Evolutionary conservation across 2,113 vertebrate species (phyloP).

Genomic region (Apteryx owenii): DNA sequence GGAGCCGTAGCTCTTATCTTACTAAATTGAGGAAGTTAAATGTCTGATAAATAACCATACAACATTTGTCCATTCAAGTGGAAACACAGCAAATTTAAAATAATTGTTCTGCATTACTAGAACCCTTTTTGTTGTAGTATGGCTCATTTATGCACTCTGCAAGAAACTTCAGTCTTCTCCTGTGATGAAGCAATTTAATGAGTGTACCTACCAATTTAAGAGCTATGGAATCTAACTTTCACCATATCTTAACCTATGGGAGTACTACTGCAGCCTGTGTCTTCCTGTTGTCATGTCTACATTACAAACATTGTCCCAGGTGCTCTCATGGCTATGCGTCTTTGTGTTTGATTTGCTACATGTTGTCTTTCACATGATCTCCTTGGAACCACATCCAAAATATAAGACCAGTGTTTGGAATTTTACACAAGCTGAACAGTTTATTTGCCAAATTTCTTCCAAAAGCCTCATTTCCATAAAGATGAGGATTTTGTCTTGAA

Average conservation of each 20-base stretch:
- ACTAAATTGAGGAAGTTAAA: slow-evolving; percentile 15
- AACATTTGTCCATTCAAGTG: neutral
- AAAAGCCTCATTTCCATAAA: neutral
- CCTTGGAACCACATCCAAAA: neutral
- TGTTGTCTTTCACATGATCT: neutral
- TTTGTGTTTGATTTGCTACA: neutral
- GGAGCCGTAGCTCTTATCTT: neutral
- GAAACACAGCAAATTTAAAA: neutral
- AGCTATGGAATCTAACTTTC: neutral
- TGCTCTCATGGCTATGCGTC: neutral
- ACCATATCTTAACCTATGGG: neutral
- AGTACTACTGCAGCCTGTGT: neutral
- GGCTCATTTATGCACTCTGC: neutral
- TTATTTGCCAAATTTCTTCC: neutral
- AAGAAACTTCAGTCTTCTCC: neutral
- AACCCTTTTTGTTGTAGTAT: neutral
- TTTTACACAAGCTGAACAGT: neutral
- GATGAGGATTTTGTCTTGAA: neutral
- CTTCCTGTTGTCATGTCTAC: neutral
- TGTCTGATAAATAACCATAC: neutral
- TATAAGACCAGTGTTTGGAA: neutral
- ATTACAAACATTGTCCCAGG: neutral
- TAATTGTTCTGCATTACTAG: neutral
- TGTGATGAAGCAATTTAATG: neutral
- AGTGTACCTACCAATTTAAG: neutral